phyloP scores from a whole-genome alignment of 2,888 invertebrate species.

The Meghimatium bilineatum region DNA sequence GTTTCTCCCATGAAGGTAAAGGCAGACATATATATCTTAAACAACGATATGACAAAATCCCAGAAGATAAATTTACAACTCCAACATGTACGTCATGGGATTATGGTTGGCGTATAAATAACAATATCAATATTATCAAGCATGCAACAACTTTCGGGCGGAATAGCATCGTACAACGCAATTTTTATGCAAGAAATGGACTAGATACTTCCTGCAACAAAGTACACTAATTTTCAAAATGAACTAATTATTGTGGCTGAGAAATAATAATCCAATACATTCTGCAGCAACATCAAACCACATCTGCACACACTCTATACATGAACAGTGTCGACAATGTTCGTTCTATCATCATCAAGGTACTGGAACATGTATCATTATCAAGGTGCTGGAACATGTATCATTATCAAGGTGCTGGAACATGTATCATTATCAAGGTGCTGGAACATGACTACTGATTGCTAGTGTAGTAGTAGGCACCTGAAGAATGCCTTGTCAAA shows the following conservation, averaged over 20 bases:
- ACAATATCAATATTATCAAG: slow-evolving; percentile 71
- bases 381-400: too few species aligned
- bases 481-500: too few species aligned
- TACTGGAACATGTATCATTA: too few species aligned
- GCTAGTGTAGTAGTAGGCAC: too few species aligned
- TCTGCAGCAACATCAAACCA: background rate
- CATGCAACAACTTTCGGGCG: slow-evolving; percentile 73
- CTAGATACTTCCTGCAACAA: background rate
- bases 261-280: background rate
- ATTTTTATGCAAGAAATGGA: slow-evolving; percentile 76
- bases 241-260: background rate
- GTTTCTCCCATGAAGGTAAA: slow-evolving; percentile 76
- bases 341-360: too few species aligned
- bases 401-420: too few species aligned
- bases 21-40: slow-evolving; percentile 73
- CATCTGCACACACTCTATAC: too few species aligned
- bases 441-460: too few species aligned
- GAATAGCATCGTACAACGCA: slow-evolving; percentile 74
- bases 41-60: slow-evolving; percentile 66
- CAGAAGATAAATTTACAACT: slow-evolving; percentile 75
- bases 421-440: too few species aligned
- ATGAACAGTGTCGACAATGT: too few species aligned
- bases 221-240: background rate
- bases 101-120: slow-evolving; percentile 76
- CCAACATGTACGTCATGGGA: slow-evolving; percentile 75